phyloP scores from a whole-genome alignment of 2,797 vertebrate species.

The Toxotes lorentzi region DNA sequence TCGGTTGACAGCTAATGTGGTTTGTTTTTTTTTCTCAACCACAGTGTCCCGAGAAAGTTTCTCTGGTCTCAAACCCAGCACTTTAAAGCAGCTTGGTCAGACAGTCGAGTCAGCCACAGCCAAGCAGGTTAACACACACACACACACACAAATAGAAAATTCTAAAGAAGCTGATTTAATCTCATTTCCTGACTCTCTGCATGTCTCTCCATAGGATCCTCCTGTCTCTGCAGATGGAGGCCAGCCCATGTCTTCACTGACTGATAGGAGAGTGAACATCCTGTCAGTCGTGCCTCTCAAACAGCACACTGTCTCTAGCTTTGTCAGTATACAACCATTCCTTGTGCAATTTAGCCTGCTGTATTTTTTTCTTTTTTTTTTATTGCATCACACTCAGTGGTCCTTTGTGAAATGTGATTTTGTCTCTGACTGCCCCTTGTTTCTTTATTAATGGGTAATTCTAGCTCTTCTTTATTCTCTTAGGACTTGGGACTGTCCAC shows the following conservation, averaged over 20 bases:
- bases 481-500: constrained; percentile 97
- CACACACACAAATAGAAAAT: neutral
- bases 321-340: constrained; percentile 76
- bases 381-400: neutral
- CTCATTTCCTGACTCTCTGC: constrained; percentile 4
- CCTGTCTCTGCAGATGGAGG: constrained; percentile 53
- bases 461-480: constrained; percentile 4
- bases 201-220: constrained; percentile 66
- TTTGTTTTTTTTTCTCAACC: constrained; percentile 73
- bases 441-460: neutral
- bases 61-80: constrained; percentile 93
- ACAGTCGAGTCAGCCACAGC: constrained; percentile 72
- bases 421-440: neutral
- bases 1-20: constrained; percentile 45
- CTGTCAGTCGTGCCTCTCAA: constrained; percentile 84
- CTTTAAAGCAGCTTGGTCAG: constrained; percentile 95
- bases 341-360: neutral
- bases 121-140: constrained; percentile 78
- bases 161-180: constrained; percentile 1
- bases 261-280: constrained; percentile 80
- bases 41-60: constrained; percentile 83
- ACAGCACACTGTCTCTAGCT: constrained; percentile 73
- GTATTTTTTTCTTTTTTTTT: neutral
- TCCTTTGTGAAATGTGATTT: neutral
- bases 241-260: constrained; percentile 67